Conservation (phyloP, 1,140 invertebrate genomes). For the Triops cancriformis region DNA sequence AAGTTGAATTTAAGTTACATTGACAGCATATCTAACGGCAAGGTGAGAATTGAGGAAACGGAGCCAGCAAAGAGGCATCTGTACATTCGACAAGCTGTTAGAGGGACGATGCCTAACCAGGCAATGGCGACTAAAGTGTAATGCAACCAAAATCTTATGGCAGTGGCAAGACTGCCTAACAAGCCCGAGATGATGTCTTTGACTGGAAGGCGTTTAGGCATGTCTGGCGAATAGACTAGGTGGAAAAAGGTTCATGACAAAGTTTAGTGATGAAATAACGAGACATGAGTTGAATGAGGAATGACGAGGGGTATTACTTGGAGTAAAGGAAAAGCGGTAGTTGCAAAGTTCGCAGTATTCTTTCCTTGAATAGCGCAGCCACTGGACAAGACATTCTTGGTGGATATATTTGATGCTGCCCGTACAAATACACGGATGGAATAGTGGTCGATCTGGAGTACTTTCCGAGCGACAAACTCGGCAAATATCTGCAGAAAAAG, state of each 20-base stretch:
- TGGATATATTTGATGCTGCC: slow-evolving; percentile 99
- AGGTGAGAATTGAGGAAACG: slow-evolving; percentile 61
- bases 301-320: slow-evolving; percentile 50
- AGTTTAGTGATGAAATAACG: background rate
- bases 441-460: slow-evolving; percentile 71
- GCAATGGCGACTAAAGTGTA: slow-evolving; percentile 90
- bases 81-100: slow-evolving; percentile 94
- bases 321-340: slow-evolving; percentile 94
- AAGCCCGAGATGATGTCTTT: slow-evolving; percentile 81
- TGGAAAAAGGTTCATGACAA: slow-evolving; percentile 28
- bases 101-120: slow-evolving; percentile 95
- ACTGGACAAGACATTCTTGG: slow-evolving; percentile 63
- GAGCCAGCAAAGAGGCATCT: slow-evolving; percentile 83
- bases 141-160: slow-evolving; percentile 91
- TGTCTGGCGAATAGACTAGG: slow-evolving; percentile 90
- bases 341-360: slow-evolving; percentile 99
- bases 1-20: slow-evolving; percentile 42
- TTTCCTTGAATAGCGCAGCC: slow-evolving; percentile 83
- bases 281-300: slow-evolving; percentile 6
- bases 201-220: slow-evolving; percentile 90
- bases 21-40: slow-evolving; percentile 86
- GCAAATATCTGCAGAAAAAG: slow-evolving; percentile 70
- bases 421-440: slow-evolving; percentile 97
- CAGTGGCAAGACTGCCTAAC: slow-evolving; percentile 77
- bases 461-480: slow-evolving; percentile 94